Evolutionary conservation across 2,888 invertebrate species (phyloP).

Genomic region (Pollenia amentaria): DNA sequence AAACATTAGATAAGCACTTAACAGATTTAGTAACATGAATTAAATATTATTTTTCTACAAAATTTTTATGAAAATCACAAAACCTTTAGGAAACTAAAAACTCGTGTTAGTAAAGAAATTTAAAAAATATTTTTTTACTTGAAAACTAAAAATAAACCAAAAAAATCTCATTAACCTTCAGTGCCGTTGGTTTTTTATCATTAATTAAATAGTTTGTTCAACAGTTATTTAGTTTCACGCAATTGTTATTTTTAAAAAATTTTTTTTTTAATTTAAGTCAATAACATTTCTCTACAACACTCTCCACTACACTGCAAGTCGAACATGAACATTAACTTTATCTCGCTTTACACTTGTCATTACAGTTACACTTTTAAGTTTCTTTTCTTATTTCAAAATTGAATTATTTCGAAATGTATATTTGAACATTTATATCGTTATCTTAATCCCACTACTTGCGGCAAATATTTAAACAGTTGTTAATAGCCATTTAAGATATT

Average conservation of each 20-base stretch:
- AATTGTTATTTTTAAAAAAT: constrained; percentile 44
- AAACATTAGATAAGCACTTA: no score
- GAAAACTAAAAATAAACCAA: neutral
- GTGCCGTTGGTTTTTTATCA: constrained; percentile 4
- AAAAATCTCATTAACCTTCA: constrained; percentile 32
- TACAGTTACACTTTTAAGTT: constrained; percentile 75
- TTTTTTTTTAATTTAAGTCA: constrained; percentile 49
- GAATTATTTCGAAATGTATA: constrained; percentile 75
- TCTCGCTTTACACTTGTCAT: neutral
- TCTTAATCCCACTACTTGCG: constrained; percentile 74
- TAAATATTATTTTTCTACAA: no score
- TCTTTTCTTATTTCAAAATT: constrained; percentile 73
- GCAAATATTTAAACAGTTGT: constrained; percentile 51
- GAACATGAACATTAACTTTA: constrained; percentile 46
- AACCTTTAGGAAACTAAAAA: no score
- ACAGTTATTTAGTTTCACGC: constrained; percentile 45
- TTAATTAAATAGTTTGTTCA: constrained; percentile 41
- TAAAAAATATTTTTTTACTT: no score
- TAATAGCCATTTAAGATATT: constrained; percentile 31
- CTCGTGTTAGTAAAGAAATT: no score
- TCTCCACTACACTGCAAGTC: constrained; percentile 29
- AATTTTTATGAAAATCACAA: no score
- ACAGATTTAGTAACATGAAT: no score
- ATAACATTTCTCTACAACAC: constrained; percentile 35
- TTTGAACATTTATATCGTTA: constrained; percentile 43